These are phyloP conservation scores for Orchesellides sinensis DNA, from an alignment of 2,888 invertebrate species.

Conservation along the genomic window DNA sequence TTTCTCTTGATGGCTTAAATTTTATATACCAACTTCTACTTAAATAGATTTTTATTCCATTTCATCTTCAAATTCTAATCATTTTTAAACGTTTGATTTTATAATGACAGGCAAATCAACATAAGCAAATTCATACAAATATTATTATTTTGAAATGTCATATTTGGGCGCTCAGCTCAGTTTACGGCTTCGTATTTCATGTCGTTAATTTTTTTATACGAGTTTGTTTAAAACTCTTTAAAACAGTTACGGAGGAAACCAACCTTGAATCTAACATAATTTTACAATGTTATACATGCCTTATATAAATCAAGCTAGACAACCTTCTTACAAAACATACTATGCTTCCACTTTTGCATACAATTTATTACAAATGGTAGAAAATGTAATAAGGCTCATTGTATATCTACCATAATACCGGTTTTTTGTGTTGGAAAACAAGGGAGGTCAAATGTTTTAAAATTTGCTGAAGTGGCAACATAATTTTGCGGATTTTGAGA, in stretches of 20 bases:
- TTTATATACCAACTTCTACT: not conserved
- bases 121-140: not conserved
- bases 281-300: not conserved
- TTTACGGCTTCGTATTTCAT: not conserved
- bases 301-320: not conserved
- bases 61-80: not conserved
- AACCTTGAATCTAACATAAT: constrained; percentile 9
- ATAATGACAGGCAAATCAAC: not conserved
- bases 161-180: not conserved
- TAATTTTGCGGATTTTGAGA: constrained; percentile 6
- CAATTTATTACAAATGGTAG: not conserved
- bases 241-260: constrained; percentile 2
- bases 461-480: constrained; percentile 61
- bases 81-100: not conserved
- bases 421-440: constrained; percentile 10
- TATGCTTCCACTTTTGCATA: not conserved
- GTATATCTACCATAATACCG: not conserved
- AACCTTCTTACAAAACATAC: not conserved
- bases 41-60: not conserved
- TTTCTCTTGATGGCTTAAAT: not conserved
- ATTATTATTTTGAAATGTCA: not conserved
- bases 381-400: not conserved
- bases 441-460: constrained; percentile 38
- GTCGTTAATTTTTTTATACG: not conserved
- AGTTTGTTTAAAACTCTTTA: not conserved